Evolutionary conservation across 2,888 invertebrate genomes (phyloP).

Genomic region (Chydorus sphaericus): DNA sequence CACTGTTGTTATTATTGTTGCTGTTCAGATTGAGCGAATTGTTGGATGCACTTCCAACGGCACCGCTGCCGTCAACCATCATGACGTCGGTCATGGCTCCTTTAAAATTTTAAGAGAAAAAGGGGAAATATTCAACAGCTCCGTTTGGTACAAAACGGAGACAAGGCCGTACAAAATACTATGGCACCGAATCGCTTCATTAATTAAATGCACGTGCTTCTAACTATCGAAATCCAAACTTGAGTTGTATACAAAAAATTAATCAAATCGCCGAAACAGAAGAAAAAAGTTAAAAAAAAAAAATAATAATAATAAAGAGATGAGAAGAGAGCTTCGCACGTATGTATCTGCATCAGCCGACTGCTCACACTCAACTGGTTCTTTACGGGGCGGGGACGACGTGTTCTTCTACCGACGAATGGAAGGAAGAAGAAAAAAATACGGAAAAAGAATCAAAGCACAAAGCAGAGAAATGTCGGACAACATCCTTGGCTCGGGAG

Average conservation of each 20-base stretch:
- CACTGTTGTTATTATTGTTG: constrained; percentile 16
- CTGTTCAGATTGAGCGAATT: constrained; percentile 16
- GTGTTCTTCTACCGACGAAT: neutral
- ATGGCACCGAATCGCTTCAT: too few relatives aligned
- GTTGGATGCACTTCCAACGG: neutral
- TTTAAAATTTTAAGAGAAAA: too few relatives aligned
- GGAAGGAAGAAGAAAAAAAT: neutral
- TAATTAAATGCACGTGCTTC: too few relatives aligned
- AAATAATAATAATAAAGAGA: too few relatives aligned
- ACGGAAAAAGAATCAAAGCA: neutral
- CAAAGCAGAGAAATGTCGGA: neutral
- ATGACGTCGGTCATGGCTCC: constrained; percentile 1
- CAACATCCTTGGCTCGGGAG: constrained; percentile 5
- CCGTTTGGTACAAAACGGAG: too few relatives aligned
- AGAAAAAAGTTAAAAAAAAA: too few relatives aligned
- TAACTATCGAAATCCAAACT: too few relatives aligned
- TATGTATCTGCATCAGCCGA: neutral
- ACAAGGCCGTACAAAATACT: too few relatives aligned
- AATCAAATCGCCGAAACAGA: too few relatives aligned
- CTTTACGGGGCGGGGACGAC: neutral
- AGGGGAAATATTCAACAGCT: too few relatives aligned
- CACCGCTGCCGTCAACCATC: constrained; percentile 2
- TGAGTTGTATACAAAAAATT: too few relatives aligned
- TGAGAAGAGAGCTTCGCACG: neutral
- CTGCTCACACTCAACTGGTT: constrained; percentile 4